Conservation (phyloP, 2,113 vertebrate species). For the Ailurus styani region DNA sequence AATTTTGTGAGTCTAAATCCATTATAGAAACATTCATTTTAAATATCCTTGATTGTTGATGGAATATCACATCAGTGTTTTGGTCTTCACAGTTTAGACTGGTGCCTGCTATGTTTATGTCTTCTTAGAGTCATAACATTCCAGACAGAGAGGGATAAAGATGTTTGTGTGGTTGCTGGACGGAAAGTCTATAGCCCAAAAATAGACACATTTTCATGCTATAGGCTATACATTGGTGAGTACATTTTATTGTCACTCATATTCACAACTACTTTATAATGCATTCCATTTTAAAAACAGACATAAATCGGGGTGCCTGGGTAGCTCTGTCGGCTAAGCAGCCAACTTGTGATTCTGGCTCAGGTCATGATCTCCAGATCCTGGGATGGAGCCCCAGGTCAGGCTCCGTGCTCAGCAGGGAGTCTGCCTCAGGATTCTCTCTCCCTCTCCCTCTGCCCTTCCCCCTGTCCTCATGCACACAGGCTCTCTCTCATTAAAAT, state of each 20-base stretch:
- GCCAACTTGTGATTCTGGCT: not conserved
- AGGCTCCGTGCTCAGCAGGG: too few species aligned
- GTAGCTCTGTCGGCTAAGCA: not conserved
- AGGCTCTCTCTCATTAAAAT: not conserved
- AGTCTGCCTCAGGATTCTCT: not conserved
- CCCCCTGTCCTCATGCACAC: not conserved
- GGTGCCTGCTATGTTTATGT: not conserved
- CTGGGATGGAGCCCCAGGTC: not conserved
- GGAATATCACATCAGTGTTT: slow-evolving; percentile 34
- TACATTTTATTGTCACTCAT: slow-evolving; percentile 13
- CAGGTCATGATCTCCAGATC: not conserved
- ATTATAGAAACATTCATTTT: slow-evolving; percentile 35
- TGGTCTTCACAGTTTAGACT: not conserved
- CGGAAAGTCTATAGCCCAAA: slow-evolving; percentile 33
- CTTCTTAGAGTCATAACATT: not conserved
- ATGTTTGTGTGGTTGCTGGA: not conserved
- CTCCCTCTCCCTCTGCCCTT: not conserved
- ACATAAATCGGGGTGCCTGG: not conserved
- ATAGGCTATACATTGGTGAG: not conserved
- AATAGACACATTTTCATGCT: not conserved
- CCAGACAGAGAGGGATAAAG: slow-evolving; percentile 6
- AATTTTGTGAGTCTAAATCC: not conserved
- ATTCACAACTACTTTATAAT: slow-evolving; percentile 1
- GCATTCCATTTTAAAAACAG: not conserved
- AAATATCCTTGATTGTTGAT: slow-evolving; percentile 33